Base-by-base conservation (phyloP, 2,797 vertebrate species). In the Takifugu ocellatus region DNA sequence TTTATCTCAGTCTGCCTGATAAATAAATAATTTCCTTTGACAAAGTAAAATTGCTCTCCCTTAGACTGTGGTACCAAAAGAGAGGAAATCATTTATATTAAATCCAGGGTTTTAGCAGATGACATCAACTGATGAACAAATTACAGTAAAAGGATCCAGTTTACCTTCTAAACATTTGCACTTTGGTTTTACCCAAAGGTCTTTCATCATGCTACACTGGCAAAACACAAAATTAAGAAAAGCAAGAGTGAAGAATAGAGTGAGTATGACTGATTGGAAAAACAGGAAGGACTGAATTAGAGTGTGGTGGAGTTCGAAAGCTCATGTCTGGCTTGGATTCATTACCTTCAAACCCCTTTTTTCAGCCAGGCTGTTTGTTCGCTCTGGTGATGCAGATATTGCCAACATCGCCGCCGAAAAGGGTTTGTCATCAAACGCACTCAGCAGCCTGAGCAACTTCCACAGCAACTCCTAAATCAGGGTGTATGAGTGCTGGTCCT, bases 381-480 rank as follows among this genome's bases (percentile, higher is more conserved):
- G 59, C 43, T 47, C 12, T 33, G 11, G 31, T 6, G 12, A 66
- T 61, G 63, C 25, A 45, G 27, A 66, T 72, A 66, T 61, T 56
- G 63, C 61, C 55, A 64, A 69, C n/a, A 25, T 12, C 62, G 52
- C 57, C 52, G 73, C 48, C 72, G 51, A 67, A 69, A 51, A 0
- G 31, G 71, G 70, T 72, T 75, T 56, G 73, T 79, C 63, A 74
- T 72, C 71, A 66, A 75, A 69, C 61, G 56, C 72, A 54, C 60
- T 67, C 51, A 9, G 66, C 63, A 75, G 63, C 59, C 48, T 26
- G 55, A 44, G 59, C 42, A 63, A 53, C 53, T 70, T 78, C 73
- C 67, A 77, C 77, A 82, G 70, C 29, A 63, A 63, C 65, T 75
- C 70, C 62, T 79, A 78, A 80, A 79, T 79, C 62, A 51, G 59